Evolutionary conservation across 2,113 vertebrate species (phyloP), one percentile per base, ranked within the genome.

Genomic region (Galbula dea): DNA sequence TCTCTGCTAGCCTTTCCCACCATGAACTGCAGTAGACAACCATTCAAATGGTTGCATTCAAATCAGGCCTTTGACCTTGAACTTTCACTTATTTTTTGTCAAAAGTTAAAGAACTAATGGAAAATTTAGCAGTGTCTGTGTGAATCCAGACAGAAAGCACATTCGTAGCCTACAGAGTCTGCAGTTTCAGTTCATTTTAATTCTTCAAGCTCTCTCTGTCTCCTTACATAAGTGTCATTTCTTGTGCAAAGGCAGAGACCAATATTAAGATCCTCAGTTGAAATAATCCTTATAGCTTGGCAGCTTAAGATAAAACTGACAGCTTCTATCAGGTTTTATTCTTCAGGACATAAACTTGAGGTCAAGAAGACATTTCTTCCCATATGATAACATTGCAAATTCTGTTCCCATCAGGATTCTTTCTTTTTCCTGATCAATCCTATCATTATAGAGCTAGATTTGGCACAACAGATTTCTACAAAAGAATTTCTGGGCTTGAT

Each of bases 261-360:
- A 52, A 90, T 94, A 94, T 94, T 90, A 90, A 86, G 69, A 94
- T 88, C 36, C 61, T 93, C 80, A 72, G 76, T 48, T 93, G 86
- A 90, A 95, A 93, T 96, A 94, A 96, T 90, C 92, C 90, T 65
- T 54, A 90, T n/a, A 91, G 80, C 65, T 88, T 65, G 74, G 57
- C 73, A 90, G 86, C 52, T 96, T 94, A 90, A 94, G 94, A 90
- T 95, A 95, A 93, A 93, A 96, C 52, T 94, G 92, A 92, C 80
- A 90, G 69, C 51, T 95, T 86, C 86, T 68, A 57, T 88, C 57
- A 88, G 24, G 80, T 92, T 88, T 95, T 81, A 93, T 92, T 94
- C 90, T 88, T 84, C 66, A 84, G 73, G 37, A 88, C 76, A 86
- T 59, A 93, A 94, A 90, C 80, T 84, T n/a, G 18, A 73, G 88